A percentile compares a stretch with the other conserved stretches of the same genome.
These are phyloP conservation scores for Imbricaverruca yamaguchii DNA, from an alignment of 2,888 invertebrate genomes.

Conservation along the genomic window DNA sequence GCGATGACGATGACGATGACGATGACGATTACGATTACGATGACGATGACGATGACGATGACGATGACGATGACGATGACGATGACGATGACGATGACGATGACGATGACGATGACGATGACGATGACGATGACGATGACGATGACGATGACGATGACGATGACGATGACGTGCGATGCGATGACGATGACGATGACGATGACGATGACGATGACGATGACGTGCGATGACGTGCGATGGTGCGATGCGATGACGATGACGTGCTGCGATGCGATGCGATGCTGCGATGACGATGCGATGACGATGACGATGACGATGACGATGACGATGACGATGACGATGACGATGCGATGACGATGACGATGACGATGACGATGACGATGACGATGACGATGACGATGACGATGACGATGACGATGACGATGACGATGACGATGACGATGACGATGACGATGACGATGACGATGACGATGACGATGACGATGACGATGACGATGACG, in stretches of 20 bases:
- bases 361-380: constrained; percentile 13
- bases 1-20: too few species aligned
- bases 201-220: constrained; percentile 13
- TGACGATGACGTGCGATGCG: too few species aligned
- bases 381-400: constrained; percentile 13
- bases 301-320: constrained; percentile 13
- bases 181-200: constrained; percentile 13
- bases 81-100: constrained; percentile 13
- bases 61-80: constrained; percentile 13
- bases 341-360: too few species aligned
- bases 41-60: too few species aligned
- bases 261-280: too few species aligned
- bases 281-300: too few species aligned
- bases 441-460: constrained; percentile 13
- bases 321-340: too few species aligned
- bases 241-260: too few species aligned
- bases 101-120: background rate
- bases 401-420: constrained; percentile 13
- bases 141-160: background rate
- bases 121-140: background rate
- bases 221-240: too few species aligned
- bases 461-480: constrained; percentile 13
- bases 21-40: too few species aligned
- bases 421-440: constrained; percentile 13
- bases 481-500: constrained; percentile 13